phyloP scores from a whole-genome alignment of 2,113 vertebrate genomes.

The Catagonus wagneri region DNA sequence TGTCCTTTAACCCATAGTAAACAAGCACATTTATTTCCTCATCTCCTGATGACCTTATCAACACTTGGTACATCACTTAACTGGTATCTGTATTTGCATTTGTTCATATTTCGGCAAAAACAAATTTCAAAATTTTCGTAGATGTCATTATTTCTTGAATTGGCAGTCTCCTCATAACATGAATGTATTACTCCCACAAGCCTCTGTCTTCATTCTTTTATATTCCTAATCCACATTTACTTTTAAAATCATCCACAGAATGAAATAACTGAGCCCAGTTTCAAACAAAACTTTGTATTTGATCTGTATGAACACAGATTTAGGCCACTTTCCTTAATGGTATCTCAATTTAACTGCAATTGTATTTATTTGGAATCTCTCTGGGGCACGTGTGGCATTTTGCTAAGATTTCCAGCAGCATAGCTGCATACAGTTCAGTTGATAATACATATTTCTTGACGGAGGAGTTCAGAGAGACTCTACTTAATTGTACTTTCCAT shows the following conservation, averaged over 20 bases:
- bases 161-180: not conserved
- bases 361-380: constrained; percentile 66
- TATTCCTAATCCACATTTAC: constrained; percentile 55
- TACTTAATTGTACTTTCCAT: constrained; percentile 69
- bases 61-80: not conserved
- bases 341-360: constrained; percentile 51
- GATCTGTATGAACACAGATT: constrained; percentile 49
- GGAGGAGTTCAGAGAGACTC: constrained; percentile 58
- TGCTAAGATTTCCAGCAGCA: constrained; percentile 63
- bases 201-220: not conserved
- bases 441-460: constrained; percentile 65
- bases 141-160: constrained; percentile 34
- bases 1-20: not conserved
- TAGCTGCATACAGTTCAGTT: constrained; percentile 36
- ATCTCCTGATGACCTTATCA: not conserved
- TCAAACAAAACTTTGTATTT: constrained; percentile 68
- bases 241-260: constrained; percentile 56
- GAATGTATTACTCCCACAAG: not conserved
- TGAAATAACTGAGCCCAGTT: constrained; percentile 51
- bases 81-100: not conserved
- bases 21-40: not conserved
- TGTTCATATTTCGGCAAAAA: constrained; percentile 42
- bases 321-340: constrained; percentile 65
- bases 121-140: not conserved
- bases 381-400: constrained; percentile 58